These are phyloP conservation scores for Antechinus stuartii DNA, from an alignment of 2,113 vertebrate genomes.

Conservation along the genomic window DNA sequence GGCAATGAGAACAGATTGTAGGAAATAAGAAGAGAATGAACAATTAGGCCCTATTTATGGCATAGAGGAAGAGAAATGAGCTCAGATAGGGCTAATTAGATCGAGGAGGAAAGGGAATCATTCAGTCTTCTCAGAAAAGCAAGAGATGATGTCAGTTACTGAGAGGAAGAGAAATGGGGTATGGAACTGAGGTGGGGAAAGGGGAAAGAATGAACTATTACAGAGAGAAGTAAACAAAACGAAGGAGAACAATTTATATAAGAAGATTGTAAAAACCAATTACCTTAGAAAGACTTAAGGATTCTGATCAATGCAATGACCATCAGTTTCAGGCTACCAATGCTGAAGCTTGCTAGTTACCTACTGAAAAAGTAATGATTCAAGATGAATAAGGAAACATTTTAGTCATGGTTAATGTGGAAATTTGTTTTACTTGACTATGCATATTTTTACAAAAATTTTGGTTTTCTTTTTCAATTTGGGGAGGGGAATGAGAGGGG, in stretches of 20 bases:
- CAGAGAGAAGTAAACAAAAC: neutral
- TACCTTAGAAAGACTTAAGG: neutral
- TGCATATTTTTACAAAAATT: neutral
- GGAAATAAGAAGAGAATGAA: neutral
- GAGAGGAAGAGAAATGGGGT: neutral
- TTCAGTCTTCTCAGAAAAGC: neutral
- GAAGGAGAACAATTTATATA: neutral
- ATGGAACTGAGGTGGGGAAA: neutral
- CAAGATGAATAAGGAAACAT: neutral
- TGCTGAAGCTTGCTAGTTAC: neutral
- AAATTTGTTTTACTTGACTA: neutral
- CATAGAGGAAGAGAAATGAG: neutral
- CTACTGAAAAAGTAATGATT: neutral
- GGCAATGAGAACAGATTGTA: neutral
- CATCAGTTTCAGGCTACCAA: neutral
- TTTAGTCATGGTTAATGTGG: neutral
- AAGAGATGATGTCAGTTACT: neutral
- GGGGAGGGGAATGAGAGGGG: neutral
- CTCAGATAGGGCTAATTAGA: neutral
- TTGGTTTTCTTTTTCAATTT: neutral
- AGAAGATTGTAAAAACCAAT: neutral
- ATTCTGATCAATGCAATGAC: neutral
- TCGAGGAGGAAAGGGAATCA: neutral
- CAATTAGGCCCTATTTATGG: neutral
- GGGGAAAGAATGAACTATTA: neutral